Percentiles rank a stretch among this genome's conserved stretches.
Conservation (phyloP, 2,113 vertebrate species). For the Scopus umbretta region DNA sequence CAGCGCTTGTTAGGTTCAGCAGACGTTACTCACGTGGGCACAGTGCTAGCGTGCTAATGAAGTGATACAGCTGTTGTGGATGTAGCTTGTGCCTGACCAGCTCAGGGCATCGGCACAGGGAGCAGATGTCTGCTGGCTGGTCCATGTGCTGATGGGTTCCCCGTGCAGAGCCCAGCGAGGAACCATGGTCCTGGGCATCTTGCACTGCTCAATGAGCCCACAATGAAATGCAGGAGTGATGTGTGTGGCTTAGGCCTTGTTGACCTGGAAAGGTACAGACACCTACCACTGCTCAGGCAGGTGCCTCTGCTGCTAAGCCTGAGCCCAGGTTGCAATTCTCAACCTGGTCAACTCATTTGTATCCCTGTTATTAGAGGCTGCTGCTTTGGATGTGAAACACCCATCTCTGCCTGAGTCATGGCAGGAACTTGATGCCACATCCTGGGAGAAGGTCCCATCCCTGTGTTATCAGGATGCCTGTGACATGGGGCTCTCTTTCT, state of each 20-base stretch:
- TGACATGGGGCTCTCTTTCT: background rate
- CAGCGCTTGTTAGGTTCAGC: background rate
- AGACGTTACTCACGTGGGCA: background rate
- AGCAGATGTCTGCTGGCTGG: background rate
- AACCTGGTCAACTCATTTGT: background rate
- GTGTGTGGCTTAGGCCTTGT: background rate
- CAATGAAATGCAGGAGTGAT: background rate
- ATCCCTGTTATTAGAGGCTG: background rate
- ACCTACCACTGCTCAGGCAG: background rate
- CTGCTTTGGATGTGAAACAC: background rate
- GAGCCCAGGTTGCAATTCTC: background rate
- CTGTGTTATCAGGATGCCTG: background rate
- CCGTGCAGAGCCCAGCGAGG: background rate
- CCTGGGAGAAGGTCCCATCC: background rate
- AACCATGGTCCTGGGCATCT: background rate
- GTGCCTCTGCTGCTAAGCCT: background rate
- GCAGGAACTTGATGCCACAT: background rate
- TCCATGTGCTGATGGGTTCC: background rate
- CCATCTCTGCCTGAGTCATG: background rate
- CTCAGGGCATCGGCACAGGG: fast-evolving
- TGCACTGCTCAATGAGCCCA: background rate
- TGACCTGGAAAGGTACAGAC: background rate
- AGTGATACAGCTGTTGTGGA: background rate
- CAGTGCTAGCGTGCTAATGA: fast-evolving
- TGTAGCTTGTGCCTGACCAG: fast-evolving